These are phyloP conservation scores for Bujurquina vittata DNA, from an alignment of 2,113 vertebrate genomes.

Conservation along the genomic window DNA sequence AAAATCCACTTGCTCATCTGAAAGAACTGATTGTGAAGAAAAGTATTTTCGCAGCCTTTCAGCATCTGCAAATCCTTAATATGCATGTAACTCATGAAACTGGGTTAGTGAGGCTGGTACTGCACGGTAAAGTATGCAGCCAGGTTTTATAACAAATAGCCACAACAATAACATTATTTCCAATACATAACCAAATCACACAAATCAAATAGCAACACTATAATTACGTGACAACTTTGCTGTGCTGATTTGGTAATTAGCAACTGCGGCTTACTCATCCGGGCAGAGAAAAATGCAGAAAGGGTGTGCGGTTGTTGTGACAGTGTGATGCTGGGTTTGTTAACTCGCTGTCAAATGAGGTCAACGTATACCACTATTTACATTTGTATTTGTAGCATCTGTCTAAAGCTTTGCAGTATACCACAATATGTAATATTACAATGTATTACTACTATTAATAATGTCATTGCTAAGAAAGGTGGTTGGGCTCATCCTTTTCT, in stretches of 20 bases:
- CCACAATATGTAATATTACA: neutral
- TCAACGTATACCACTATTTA: constrained; percentile 10
- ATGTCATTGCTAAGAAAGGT: neutral
- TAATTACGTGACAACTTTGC: neutral
- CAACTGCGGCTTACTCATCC: neutral
- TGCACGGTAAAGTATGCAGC: neutral
- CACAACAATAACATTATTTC: neutral
- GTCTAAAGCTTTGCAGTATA: neutral
- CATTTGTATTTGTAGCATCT: neutral
- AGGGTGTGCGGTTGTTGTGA: neutral
- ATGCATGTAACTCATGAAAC: constrained; percentile 36
- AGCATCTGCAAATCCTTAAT: constrained; percentile 1
- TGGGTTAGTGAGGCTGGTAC: constrained; percentile 14
- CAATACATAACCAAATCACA: neutral
- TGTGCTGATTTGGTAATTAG: constrained; percentile 22
- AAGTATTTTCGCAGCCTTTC: neutral
- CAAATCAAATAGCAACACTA: constrained; percentile 5
- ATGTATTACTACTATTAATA: neutral
- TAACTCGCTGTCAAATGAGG: neutral
- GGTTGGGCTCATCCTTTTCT: neutral
- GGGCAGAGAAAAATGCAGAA: neutral
- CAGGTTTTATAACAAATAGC: neutral
- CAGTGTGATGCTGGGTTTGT: neutral
- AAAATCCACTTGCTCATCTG: constrained; percentile 34
- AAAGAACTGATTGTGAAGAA: constrained; percentile 1